Conservation (phyloP, 2,113 vertebrate species). For the Ageneiosus marmoratus region DNA sequence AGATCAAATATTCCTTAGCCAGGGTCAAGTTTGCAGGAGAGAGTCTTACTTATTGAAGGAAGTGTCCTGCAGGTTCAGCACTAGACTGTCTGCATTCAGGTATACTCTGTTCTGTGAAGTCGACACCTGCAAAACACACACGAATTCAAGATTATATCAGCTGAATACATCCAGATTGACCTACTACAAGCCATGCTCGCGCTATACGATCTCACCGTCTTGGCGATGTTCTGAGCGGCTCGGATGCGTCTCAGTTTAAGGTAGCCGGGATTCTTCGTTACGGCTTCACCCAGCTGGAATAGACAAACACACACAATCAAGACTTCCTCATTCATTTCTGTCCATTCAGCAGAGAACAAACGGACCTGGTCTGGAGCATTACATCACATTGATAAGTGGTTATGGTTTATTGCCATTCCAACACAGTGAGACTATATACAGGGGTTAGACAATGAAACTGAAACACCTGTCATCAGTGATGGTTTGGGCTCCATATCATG, state of each 20-base stretch:
- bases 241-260: slow-evolving; percentile 91
- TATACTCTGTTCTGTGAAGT: slow-evolving; percentile 90
- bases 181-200: not conserved
- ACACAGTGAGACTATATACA: too few species aligned
- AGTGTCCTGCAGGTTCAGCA: slow-evolving; percentile 88
- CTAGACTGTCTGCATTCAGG: slow-evolving; percentile 88
- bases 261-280: slow-evolving; percentile 85
- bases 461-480: too few species aligned
- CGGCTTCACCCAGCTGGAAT: slow-evolving; percentile 71
- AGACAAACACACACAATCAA: slow-evolving; percentile 23
- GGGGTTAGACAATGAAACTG: too few species aligned
- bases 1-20: not conserved
- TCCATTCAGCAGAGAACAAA: slow-evolving; percentile 26
- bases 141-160: not conserved
- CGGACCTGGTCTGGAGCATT: slow-evolving; percentile 23
- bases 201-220: slow-evolving; percentile 78
- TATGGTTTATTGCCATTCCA: too few species aligned
- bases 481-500: too few species aligned
- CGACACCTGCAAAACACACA: slow-evolving; percentile 74
- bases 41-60: slow-evolving; percentile 80
- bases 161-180: not conserved
- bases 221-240: slow-evolving; percentile 92
- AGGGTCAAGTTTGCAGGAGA: not conserved
- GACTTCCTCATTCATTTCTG: not conserved
- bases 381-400: slow-evolving; percentile 18